phyloP scores from a whole-genome alignment of 1,140 invertebrate genomes.

The Pygmarrhopalites habei region DNA sequence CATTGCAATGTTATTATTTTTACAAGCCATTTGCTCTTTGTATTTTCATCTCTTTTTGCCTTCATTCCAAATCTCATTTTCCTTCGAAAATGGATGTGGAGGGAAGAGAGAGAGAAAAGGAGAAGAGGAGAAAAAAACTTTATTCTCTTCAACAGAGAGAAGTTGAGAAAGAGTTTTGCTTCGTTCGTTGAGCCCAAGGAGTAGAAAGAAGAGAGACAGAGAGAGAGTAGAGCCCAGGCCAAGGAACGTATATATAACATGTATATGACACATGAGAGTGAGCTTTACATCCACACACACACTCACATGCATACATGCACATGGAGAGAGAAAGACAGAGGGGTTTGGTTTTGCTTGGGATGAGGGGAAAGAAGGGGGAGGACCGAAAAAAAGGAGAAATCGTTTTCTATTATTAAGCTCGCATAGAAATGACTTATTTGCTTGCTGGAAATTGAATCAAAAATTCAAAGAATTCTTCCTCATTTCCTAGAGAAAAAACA shows the following conservation, averaged over 20 bases:
- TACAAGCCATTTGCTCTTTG: slow-evolving; percentile 40
- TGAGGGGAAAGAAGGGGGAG: background rate
- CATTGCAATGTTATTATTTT: slow-evolving; percentile 40
- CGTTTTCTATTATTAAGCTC: no score
- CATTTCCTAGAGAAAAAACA: slow-evolving; percentile 34
- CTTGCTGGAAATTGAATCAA: slow-evolving; percentile 39
- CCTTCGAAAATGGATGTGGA: slow-evolving; percentile 35
- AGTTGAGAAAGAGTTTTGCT: slow-evolving; percentile 5
- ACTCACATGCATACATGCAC: slow-evolving; percentile 1
- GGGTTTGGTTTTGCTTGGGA: background rate
- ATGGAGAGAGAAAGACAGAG: background rate
- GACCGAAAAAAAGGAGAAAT: slow-evolving; percentile 36
- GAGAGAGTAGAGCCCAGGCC: slow-evolving; percentile 11
- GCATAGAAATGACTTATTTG: slow-evolving; percentile 40
- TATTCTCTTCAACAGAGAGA: slow-evolving; percentile 13
- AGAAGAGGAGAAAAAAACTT: slow-evolving; percentile 24
- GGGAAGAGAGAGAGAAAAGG: slow-evolving; percentile 6
- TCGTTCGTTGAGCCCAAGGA: background rate
- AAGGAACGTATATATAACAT: no score
- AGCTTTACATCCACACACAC: slow-evolving; percentile 1
- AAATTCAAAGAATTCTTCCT: slow-evolving; percentile 39
- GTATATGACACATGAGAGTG: no score
- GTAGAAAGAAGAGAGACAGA: slow-evolving; percentile 22
- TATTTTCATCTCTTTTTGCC: slow-evolving; percentile 39
- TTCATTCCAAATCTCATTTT: slow-evolving; percentile 39